phyloP scores from a whole-genome alignment of 2,797 vertebrate genomes.

The Rhinichthys osculus region DNA sequence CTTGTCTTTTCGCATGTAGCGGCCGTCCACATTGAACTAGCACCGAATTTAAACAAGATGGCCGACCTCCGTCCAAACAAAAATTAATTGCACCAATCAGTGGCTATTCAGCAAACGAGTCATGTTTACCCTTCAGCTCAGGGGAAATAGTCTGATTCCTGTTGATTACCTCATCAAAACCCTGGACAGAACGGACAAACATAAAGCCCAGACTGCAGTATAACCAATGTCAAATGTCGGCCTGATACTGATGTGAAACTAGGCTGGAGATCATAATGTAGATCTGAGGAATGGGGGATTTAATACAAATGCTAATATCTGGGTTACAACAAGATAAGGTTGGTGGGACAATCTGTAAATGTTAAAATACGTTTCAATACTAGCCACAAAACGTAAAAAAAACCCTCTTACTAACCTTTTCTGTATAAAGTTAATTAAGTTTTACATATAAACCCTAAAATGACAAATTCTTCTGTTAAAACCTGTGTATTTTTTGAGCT shows the following conservation, averaged over 20 bases:
- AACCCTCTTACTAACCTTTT: neutral
- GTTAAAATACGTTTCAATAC: neutral
- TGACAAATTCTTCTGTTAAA: neutral
- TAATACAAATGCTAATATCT: neutral
- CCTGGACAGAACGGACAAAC: constrained; percentile 48
- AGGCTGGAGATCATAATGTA: constrained; percentile 18
- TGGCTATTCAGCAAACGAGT: constrained; percentile 45
- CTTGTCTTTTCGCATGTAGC: constrained; percentile 50
- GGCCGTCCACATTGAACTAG: constrained; percentile 45
- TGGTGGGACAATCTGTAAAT: neutral
- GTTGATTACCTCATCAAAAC: constrained; percentile 60
- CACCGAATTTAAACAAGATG: constrained; percentile 59
- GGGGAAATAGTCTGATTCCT: constrained; percentile 60
- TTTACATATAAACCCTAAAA: neutral
- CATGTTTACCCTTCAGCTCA: constrained; percentile 55
- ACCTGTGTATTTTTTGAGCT: neutral
- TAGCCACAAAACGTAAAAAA: neutral
- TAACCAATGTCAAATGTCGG: constrained; percentile 56
- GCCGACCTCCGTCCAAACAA: constrained; percentile 56
- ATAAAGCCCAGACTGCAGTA: constrained; percentile 49
- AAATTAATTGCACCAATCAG: constrained; percentile 58
- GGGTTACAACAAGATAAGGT: neutral
- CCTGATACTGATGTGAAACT: constrained; percentile 40
- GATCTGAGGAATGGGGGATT: neutral
- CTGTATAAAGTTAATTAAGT: neutral